phyloP scores from a whole-genome alignment of 2,888 invertebrate species.

The Lochmaea crataegi region DNA sequence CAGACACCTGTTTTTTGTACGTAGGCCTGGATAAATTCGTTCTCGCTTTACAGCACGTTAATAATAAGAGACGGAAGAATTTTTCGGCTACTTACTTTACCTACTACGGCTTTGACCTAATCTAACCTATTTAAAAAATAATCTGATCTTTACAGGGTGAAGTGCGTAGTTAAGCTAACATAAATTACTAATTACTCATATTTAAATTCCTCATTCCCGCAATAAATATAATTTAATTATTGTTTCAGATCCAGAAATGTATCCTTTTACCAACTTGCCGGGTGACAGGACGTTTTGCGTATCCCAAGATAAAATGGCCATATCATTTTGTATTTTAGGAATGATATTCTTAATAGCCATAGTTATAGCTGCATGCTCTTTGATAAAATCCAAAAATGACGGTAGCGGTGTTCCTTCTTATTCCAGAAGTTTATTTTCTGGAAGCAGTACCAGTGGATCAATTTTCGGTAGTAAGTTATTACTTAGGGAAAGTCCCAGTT shows the following conservation, averaged over 20 bases:
- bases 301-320: conserved; percentile 81
- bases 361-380: conserved; percentile 75
- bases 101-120: too few species aligned
- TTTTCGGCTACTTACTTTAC: too few species aligned
- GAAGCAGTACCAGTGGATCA: conserved; percentile 69
- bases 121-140: too few species aligned
- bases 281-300: conserved; percentile 77
- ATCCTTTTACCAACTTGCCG: conserved; percentile 62
- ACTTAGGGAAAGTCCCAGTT: conserved; percentile 72
- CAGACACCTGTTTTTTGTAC: too few species aligned
- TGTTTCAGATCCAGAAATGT: conserved; percentile 52
- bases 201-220: too few species aligned
- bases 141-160: too few species aligned
- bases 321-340: conserved; percentile 79
- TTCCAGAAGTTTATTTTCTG: conserved; percentile 73
- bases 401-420: conserved; percentile 68
- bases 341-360: conserved; percentile 79
- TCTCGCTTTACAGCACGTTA: too few species aligned
- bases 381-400: conserved; percentile 72
- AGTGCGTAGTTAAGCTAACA: too few species aligned
- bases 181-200: too few species aligned
- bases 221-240: background rate
- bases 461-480: conserved; percentile 72
- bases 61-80: too few species aligned
- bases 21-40: too few species aligned